Evolutionary conservation across 1,140 invertebrate genomes (phyloP).

Genomic region (Zaprionus davidi): DNA sequence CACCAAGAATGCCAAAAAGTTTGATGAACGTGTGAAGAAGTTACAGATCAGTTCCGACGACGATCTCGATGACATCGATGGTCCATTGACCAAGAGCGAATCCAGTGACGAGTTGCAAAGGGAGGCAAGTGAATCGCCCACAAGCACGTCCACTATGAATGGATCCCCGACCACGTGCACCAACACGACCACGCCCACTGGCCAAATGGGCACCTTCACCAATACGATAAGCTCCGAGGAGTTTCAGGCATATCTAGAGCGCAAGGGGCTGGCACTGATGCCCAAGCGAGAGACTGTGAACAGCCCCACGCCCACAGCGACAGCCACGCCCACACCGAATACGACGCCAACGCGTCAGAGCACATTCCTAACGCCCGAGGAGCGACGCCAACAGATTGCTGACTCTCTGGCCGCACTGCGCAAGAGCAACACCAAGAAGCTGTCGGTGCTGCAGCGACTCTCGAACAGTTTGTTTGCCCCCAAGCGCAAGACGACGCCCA

Average conservation of each 20-base stretch:
- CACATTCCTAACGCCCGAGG: constrained; percentile 37
- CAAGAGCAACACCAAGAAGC: constrained; percentile 69
- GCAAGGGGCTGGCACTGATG: constrained; percentile 73
- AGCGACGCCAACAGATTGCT: constrained; percentile 46
- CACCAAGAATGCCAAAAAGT: constrained; percentile 80
- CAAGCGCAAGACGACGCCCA: constrained; percentile 69
- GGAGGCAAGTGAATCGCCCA: constrained; percentile 19
- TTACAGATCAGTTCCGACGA: constrained; percentile 81
- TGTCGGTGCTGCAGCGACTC: constrained; percentile 76
- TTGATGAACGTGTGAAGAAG: constrained; percentile 80
- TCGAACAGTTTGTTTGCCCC: constrained; percentile 72
- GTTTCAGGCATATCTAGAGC: constrained; percentile 77
- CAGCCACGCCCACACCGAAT: constrained; percentile 11
- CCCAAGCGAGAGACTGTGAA: constrained; percentile 49
- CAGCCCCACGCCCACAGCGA: constrained; percentile 17
- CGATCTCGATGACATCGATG: constrained; percentile 81
- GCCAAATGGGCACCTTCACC: constrained; percentile 62
- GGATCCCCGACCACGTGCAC: not conserved
- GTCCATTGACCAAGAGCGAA: constrained; percentile 74
- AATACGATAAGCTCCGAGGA: constrained; percentile 82
- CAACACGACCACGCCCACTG: not conserved
- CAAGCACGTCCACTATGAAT: not conserved
- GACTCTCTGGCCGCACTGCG: constrained; percentile 54
- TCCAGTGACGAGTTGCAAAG: constrained; percentile 72
- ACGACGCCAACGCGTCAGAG: constrained; percentile 13